phyloP scores from a whole-genome alignment of 2,113 vertebrate species.

The Chloropsis hardwickii region DNA sequence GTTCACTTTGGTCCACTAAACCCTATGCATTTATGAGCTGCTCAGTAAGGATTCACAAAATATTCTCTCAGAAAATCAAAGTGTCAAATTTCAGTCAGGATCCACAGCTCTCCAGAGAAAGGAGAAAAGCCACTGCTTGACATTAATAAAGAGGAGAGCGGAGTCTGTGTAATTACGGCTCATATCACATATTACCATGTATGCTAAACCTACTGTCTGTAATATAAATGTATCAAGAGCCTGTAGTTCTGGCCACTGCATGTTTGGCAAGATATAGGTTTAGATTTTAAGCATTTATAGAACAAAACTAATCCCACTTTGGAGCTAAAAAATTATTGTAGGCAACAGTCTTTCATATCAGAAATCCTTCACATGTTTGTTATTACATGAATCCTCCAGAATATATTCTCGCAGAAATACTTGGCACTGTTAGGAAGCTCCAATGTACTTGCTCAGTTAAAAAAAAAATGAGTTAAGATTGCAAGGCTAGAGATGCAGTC shows the following conservation, averaged over 20 bases:
- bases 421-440: slow-evolving; percentile 36
- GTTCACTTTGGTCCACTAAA: not conserved
- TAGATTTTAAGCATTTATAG: not conserved
- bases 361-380: slow-evolving; percentile 38
- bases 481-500: slow-evolving; percentile 48
- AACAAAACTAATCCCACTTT: not conserved
- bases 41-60: not conserved
- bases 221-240: not conserved
- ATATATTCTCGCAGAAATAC: slow-evolving; percentile 20
- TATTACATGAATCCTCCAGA: slow-evolving; percentile 21
- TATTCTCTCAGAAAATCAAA: not conserved
- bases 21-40: not conserved
- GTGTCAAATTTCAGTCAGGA: not conserved
- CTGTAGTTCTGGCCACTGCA: not conserved
- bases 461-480: not conserved
- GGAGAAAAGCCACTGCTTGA: not conserved
- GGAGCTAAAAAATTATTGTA: not conserved
- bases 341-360: not conserved
- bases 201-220: not conserved
- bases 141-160: not conserved
- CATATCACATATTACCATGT: not conserved
- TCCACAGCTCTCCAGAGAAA: not conserved
- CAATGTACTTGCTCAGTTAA: slow-evolving; percentile 25
- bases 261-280: not conserved
- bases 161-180: not conserved